Evolutionary conservation across 2,888 invertebrate genomes (phyloP).

Genomic region (Drosophila vallismaia): DNA sequence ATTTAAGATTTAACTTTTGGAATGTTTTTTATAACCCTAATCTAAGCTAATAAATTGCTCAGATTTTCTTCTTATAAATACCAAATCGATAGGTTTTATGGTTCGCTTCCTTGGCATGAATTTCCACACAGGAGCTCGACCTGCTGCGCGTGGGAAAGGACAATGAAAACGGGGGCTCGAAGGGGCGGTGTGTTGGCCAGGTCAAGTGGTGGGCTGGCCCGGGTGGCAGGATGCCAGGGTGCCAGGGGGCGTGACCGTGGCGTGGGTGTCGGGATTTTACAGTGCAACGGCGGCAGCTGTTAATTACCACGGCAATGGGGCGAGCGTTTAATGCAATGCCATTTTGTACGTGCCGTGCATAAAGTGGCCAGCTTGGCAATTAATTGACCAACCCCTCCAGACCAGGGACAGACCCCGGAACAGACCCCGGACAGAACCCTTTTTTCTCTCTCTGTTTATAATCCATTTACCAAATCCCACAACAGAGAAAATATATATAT

Average conservation of each 20-base stretch:
- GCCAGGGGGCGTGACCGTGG: neutral
- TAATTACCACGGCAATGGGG: constrained; percentile 63
- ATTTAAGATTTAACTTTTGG: too few relatives aligned
- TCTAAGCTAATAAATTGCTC: constrained; percentile 2
- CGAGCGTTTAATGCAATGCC: constrained; percentile 69
- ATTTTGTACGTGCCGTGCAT: constrained; percentile 69
- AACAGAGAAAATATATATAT: neutral
- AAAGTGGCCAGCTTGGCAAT: constrained; percentile 68
- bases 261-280: constrained; percentile 7
- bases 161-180: neutral
- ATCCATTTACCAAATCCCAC: too few relatives aligned
- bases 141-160: constrained; percentile 7
- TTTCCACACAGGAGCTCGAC: constrained; percentile 4
- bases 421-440: too few relatives aligned
- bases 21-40: neutral
- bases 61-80: constrained; percentile 33
- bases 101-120: constrained; percentile 33
- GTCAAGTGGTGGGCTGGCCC: constrained; percentile 12
- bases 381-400: constrained; percentile 43
- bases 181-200: constrained; percentile 1
- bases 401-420: too few relatives aligned
- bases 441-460: neutral
- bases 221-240: too few relatives aligned
- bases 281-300: constrained; percentile 48
- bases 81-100: constrained; percentile 57